Percentiles rank a stretch among this genome's conserved stretches.
phyloP scores from a whole-genome alignment of 2,888 invertebrate genomes.

The Thereva unica region DNA sequence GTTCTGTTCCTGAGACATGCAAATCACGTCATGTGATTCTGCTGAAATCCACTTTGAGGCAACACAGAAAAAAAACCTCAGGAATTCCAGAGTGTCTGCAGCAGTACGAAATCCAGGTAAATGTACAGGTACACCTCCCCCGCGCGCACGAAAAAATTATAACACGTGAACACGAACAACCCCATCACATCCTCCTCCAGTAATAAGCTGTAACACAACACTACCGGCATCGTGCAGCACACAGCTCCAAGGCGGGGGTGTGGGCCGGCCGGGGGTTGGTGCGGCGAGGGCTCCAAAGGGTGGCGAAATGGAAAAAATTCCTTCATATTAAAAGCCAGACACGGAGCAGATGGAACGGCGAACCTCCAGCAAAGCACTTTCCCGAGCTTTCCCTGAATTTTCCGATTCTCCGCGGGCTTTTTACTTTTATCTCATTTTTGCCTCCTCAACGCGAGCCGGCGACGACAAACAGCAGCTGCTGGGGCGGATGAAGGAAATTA shows the following conservation, averaged over 20 bases:
- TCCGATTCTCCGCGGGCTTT: constrained; percentile 24
- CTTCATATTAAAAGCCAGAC: constrained; percentile 34
- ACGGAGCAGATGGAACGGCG: constrained; percentile 31
- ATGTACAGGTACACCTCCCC: too few relatives aligned
- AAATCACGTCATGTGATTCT: too few relatives aligned
- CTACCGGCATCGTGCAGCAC: not conserved
- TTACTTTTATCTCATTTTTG: constrained; percentile 34
- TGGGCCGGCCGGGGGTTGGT: too few relatives aligned
- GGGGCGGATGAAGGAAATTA: constrained; percentile 44
- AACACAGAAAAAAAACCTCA: too few relatives aligned
- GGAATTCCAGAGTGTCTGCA: too few relatives aligned
- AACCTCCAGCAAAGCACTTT: constrained; percentile 24
- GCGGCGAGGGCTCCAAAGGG: not conserved
- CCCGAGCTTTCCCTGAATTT: constrained; percentile 27
- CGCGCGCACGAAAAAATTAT: not conserved
- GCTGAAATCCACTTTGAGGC: too few relatives aligned
- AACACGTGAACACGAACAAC: constrained; percentile 20
- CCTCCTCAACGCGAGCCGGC: constrained; percentile 22
- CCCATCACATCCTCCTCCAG: constrained; percentile 29
- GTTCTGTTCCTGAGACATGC: too few relatives aligned
- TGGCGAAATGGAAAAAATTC: constrained; percentile 22
- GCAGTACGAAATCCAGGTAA: too few relatives aligned
- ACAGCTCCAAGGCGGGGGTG: not conserved
- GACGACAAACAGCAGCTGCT: constrained; percentile 42
- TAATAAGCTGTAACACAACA: constrained; percentile 29